Conservation (phyloP, 2,888 invertebrate genomes). For the Lasiommata megera region DNA sequence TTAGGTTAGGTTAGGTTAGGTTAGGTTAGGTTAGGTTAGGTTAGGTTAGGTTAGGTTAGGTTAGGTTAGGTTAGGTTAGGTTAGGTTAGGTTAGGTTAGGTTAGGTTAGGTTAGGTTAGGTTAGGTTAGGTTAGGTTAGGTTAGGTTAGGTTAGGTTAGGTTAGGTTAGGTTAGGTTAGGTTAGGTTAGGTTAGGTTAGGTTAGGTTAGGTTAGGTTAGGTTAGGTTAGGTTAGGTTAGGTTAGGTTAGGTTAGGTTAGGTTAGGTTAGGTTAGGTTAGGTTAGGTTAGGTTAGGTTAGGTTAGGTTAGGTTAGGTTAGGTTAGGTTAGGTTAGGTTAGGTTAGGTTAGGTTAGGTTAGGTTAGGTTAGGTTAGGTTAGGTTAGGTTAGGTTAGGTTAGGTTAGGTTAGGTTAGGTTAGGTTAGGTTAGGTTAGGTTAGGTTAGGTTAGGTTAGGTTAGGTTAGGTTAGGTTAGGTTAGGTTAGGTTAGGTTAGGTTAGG, state of each 20-base stretch:
- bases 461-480: no score
- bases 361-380: no score
- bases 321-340: no score
- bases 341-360: no score
- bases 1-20: slow-evolving; percentile 42
- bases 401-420: slow-evolving; percentile 31
- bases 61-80: slow-evolving; percentile 40
- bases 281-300: slow-evolving; percentile 15
- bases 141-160: slow-evolving; percentile 36
- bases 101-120: slow-evolving; percentile 36
- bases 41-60: slow-evolving; percentile 39
- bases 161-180: slow-evolving; percentile 40
- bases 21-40: slow-evolving; percentile 40
- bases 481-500: no score
- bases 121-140: slow-evolving; percentile 39
- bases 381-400: no score
- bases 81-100: slow-evolving; percentile 39
- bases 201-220: slow-evolving; percentile 35
- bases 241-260: slow-evolving; percentile 15
- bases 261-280: slow-evolving; percentile 21
- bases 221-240: slow-evolving; percentile 25
- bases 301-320: slow-evolving; percentile 37
- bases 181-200: slow-evolving; percentile 39
- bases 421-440: slow-evolving; percentile 23
- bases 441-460: slow-evolving; percentile 14